Evolutionary conservation across 2,113 vertebrate species (phyloP).

Genomic region (Psittacara wagleri): DNA sequence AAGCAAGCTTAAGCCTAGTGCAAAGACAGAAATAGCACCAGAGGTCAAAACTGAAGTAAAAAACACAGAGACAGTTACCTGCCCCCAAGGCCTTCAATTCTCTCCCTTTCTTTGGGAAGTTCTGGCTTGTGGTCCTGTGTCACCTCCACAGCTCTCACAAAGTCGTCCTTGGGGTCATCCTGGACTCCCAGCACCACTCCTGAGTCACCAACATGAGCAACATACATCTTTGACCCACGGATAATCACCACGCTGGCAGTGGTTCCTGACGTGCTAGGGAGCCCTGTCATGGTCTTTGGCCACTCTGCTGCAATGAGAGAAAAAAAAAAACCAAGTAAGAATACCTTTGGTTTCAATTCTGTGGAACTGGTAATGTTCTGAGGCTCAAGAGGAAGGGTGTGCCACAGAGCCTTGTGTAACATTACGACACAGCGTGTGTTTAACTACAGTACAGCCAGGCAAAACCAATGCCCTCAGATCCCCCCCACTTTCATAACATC

Average conservation of each 20-base stretch:
- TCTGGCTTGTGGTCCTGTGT: constrained; percentile 98
- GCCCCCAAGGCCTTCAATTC: constrained; percentile 96
- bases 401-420: not conserved
- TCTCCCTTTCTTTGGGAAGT: constrained; percentile 92
- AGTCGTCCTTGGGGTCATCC: constrained; percentile 86
- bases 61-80: constrained; percentile 76
- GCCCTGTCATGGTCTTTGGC: constrained; percentile 95
- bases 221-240: constrained; percentile 91
- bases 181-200: constrained; percentile 93
- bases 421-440: accelerated
- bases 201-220: constrained; percentile 95
- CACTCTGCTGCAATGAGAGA: constrained; percentile 85
- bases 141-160: constrained; percentile 90
- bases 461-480: not conserved
- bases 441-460: not conserved
- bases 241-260: constrained; percentile 96
- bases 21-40: not conserved
- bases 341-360: not conserved
- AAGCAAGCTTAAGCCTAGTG: not conserved
- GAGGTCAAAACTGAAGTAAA: not conserved
- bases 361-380: not conserved
- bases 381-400: not conserved
- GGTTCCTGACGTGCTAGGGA: constrained; percentile 95
- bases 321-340: not conserved
- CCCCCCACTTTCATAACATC: accelerated